A percentile compares a stretch with the other conserved stretches of the same genome.
phyloP scores from a whole-genome alignment of 1,140 invertebrate species.

The Bemisia tabaci region DNA sequence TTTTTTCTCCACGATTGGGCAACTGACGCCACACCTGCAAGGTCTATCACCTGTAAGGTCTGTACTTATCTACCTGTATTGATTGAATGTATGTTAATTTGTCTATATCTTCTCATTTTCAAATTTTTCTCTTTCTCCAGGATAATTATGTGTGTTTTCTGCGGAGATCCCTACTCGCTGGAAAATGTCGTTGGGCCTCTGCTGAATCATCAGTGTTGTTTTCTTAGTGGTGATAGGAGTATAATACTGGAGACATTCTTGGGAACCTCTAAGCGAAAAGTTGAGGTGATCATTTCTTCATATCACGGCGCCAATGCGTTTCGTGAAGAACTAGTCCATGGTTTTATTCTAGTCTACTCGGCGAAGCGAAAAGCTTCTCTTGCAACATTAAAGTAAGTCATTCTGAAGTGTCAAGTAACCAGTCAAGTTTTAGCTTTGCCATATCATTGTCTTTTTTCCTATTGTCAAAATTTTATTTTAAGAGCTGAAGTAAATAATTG shows the following conservation, averaged over 20 bases:
- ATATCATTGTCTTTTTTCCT: neutral
- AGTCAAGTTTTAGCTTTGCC: slow-evolving; percentile 1
- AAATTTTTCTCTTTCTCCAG: too few relatives aligned
- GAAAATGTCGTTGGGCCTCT: slow-evolving; percentile 81
- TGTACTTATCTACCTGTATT: too few relatives aligned
- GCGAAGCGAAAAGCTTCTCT: slow-evolving; percentile 89
- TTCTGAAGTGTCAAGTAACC: too few relatives aligned
- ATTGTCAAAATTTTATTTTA: too few relatives aligned
- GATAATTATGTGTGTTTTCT: slow-evolving; percentile 94
- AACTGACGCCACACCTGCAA: too few relatives aligned
- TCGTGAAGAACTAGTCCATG: slow-evolving; percentile 84
- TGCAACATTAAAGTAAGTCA: slow-evolving; percentile 71
- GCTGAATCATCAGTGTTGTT: slow-evolving; percentile 73
- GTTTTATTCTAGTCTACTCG: slow-evolving; percentile 91
- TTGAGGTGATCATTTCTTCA: slow-evolving; percentile 88
- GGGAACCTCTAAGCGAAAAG: slow-evolving; percentile 72
- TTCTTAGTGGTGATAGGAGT: slow-evolving; percentile 71
- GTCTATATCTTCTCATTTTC: too few relatives aligned
- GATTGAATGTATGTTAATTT: too few relatives aligned
- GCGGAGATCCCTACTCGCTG: slow-evolving; percentile 85
- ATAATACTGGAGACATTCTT: slow-evolving; percentile 83
- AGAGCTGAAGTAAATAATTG: neutral
- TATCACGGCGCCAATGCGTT: slow-evolving; percentile 90
- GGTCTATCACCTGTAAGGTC: too few relatives aligned
- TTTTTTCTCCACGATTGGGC: too few relatives aligned